Conservation (phyloP, 2,888 invertebrate genomes). For the Entomobrya multifasciata region DNA sequence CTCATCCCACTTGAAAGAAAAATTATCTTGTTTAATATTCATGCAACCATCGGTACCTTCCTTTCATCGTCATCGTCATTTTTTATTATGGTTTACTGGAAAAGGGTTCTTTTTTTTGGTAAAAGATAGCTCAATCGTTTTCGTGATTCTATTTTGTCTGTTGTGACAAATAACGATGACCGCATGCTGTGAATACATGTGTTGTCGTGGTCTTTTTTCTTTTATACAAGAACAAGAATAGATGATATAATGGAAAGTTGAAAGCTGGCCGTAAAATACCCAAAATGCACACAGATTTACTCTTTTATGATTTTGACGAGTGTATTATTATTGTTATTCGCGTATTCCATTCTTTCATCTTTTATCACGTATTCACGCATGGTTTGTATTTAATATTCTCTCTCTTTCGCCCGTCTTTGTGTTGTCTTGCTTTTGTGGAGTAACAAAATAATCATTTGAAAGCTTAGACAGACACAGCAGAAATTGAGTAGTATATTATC, state of each 20-base stretch:
- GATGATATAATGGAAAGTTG: neutral
- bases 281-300: conserved; percentile 32
- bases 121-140: conserved; percentile 54
- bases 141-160: conserved; percentile 69
- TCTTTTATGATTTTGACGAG: conserved; percentile 44
- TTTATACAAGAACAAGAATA: conserved; percentile 1
- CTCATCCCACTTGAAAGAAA: conserved; percentile 2
- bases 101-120: conserved; percentile 47
- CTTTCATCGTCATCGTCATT: neutral
- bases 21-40: conserved; percentile 31
- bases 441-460: neutral
- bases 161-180: conserved; percentile 69
- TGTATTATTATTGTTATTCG: conserved; percentile 35
- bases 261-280: conserved; percentile 31
- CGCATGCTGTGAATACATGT: conserved; percentile 64
- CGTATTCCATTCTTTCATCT: conserved; percentile 21
- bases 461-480: neutral
- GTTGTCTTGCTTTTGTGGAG: neutral
- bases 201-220: conserved; percentile 64
- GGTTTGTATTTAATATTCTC: conserved; percentile 51
- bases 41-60: neutral
- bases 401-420: neutral
- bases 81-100: conserved; percentile 4
- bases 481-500: neutral
- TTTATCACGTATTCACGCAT: conserved; percentile 63